A percentile compares a stretch with the other conserved stretches of the same genome.
phyloP scores from a whole-genome alignment of 2,113 vertebrate genomes.

The Aix galericulata region DNA sequence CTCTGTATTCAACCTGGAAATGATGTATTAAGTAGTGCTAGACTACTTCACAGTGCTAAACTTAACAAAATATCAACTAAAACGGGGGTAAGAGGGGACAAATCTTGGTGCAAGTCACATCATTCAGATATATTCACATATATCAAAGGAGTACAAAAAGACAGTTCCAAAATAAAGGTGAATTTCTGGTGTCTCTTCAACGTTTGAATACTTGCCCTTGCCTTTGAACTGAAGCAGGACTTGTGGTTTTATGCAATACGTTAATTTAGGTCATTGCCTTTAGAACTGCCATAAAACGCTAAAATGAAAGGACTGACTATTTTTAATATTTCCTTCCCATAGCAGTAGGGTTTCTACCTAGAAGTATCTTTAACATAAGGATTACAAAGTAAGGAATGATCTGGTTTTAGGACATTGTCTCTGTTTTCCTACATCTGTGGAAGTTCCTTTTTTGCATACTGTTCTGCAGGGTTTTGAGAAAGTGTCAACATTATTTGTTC shows the following conservation, averaged over 20 bases:
- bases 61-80: neutral
- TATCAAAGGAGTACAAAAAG: neutral
- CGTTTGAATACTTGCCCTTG: neutral
- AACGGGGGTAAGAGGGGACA: neutral
- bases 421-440: accelerated
- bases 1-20: neutral
- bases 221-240: neutral
- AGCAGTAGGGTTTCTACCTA: neutral
- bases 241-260: neutral
- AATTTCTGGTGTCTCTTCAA: neutral
- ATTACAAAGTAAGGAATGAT: neutral
- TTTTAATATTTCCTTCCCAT: neutral
- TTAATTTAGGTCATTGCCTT: neutral
- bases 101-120: neutral
- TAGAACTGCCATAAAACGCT: neutral
- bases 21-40: neutral
- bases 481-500: neutral
- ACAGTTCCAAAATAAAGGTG: neutral
- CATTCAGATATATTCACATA: neutral
- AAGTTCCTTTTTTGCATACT: neutral
- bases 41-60: neutral
- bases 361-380: neutral
- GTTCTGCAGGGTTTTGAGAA: neutral
- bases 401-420: neutral
- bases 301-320: neutral